phyloP scores from a whole-genome alignment of 2,888 invertebrate genomes.

The Glaucopsyche alexis region DNA sequence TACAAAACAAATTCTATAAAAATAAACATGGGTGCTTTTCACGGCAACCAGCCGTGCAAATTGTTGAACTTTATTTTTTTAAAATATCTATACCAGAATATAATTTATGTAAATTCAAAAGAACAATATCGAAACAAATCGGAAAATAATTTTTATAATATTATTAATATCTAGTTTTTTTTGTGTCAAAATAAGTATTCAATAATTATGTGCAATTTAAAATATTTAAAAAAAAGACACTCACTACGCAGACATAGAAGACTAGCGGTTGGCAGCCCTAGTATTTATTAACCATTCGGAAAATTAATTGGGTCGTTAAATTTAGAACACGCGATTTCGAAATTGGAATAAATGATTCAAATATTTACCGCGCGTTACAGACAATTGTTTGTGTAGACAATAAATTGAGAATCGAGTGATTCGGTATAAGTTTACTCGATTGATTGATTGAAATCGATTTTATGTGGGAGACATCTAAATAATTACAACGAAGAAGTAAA shows the following conservation, averaged over 20 bases:
- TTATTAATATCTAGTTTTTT: no score
- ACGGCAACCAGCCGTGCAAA: no score
- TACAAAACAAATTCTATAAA: no score
- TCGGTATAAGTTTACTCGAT: not conserved
- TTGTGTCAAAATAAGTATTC: no score
- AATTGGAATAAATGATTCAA: conserved; percentile 19
- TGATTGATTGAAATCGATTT: not conserved
- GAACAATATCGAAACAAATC: no score
- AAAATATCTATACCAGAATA: no score
- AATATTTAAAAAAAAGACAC: no score
- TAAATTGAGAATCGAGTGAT: not conserved
- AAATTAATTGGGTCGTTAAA: conserved; percentile 27
- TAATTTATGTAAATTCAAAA: no score
- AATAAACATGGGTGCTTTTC: no score
- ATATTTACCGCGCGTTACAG: conserved; percentile 21
- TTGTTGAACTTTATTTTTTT: no score
- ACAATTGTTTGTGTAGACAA: conserved; percentile 2
- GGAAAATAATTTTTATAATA: no score
- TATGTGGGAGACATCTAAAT: not conserved
- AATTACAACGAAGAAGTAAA: not conserved
- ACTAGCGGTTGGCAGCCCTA: not conserved
- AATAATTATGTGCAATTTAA: no score
- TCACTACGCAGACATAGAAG: not conserved
- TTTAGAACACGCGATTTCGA: conserved; percentile 22
- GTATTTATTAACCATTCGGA: conserved; percentile 1